Base-by-base conservation (phyloP, 1,140 invertebrate species). In the Centruroides sculpturatus region DNA sequence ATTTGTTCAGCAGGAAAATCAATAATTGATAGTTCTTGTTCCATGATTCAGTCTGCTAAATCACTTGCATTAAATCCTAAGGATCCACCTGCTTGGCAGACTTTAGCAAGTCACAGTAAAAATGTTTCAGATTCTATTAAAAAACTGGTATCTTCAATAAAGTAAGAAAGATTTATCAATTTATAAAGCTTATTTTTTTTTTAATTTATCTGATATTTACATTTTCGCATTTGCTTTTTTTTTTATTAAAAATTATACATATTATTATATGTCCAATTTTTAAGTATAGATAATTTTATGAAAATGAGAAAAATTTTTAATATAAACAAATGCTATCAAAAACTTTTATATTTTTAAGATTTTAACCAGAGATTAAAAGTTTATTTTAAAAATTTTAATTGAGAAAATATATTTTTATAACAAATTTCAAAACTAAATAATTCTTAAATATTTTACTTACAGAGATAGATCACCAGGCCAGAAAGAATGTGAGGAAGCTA, bases 71-170 rank as follows among this genome's bases (percentile, higher is more conserved):
- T 92, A 2, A 84, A 87, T 60, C 89, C 92, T 0, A 85, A 85
- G 64, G 93, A 98, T 77, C 87, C 91, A 1, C 81, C 86, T 3
- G 90, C 89, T 6, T 98, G 95, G 91, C 92, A 95, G 71, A 77
- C 85, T 50, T 80, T 98, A 57, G 92, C 94, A 0, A 85, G 83
- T 67, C 89, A 95, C 73, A 95, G 91, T 67, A 95, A 93, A 72
- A 85, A 83, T 66, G 92, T 98, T 0, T 95, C 92, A 13, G 93
- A 98, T 71, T 90, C 91, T 0, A 97, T 99, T 65, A 98, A 98
- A 74, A 82, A 84, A 12, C 77, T 98, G 3, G 91, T 95, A 0
- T 83, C 89, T 36, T 87, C 89, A 50, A 93, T 96, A 62, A 81
- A 80, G 55, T 56, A 13, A 56, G 55, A 23, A 23, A 23, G 23